Evolutionary conservation across 1,140 invertebrate genomes (phyloP), one percentile per base, ranked within the genome.

Genomic region (Conopomorpha cramerella): DNA sequence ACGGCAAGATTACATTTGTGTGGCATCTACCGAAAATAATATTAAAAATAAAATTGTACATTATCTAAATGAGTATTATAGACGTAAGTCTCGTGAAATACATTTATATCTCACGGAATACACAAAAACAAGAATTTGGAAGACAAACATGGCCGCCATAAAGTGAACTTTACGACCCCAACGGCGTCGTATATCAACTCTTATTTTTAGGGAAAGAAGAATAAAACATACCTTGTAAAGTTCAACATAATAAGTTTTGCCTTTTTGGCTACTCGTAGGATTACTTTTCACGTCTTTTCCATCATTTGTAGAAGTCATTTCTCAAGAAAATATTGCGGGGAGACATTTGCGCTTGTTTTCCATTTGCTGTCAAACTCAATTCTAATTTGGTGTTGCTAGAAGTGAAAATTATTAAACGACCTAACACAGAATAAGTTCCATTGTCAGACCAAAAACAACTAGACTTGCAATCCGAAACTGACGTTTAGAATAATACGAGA

Each of bases 241-340:
- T 51, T 74, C 73, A 60, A 74, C 73, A 53, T 60, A 67, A 67
- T 71, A 68, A 55, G 57, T 43, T 62, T 74, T 74, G 63, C 61
- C 59, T 59, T 65, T 76, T 49, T 48, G 59, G 53, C 56, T 62
- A 61, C 56, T 60, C 47, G 51, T 60, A 63, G 62, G 61, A 57
- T 55, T 61, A 76, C 56, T 74, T 73, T 74, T 78, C 59, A 78
- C 65, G 51, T 76, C 67, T 72, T 76, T 76, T 70, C 64, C 65
- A 65, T 77, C 65, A 76, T 76, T 74, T 73, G 65, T 76, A 64
- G 73, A 77, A 77, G 68, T 76, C 73, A 77, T 77, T 74, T 74
- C 73, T 77, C 59, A 74, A 42, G 64, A 73, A 74, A 76, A 73
- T 70, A 71, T 71, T 61, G 57, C 64, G 63, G 68, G 64, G 65